Conservation (phyloP, 2,797 vertebrate genomes). For the Tapirus indicus region DNA sequence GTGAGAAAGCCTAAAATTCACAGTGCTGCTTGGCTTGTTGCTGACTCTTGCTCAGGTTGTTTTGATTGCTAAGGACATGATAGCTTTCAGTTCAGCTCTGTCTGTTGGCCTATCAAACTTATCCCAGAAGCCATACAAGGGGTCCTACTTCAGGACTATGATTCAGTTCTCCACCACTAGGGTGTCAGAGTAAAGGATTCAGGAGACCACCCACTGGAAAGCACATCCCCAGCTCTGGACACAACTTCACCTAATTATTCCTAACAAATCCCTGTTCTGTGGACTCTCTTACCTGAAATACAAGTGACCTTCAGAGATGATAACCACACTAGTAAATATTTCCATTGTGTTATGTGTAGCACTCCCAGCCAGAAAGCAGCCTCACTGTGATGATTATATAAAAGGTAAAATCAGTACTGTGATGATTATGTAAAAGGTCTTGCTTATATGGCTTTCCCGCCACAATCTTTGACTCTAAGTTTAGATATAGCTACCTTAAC, state of each 20-base stretch:
- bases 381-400: neutral
- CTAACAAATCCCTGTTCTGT: neutral
- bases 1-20: neutral
- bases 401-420: neutral
- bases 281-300: neutral
- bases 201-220: neutral
- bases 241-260: neutral
- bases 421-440: neutral
- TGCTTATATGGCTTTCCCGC: neutral
- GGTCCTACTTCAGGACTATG: neutral
- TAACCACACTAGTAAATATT: neutral
- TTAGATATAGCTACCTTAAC: neutral
- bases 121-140: neutral
- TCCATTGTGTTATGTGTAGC: neutral
- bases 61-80: neutral
- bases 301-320: neutral
- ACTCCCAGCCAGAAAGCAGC: neutral
- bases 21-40: neutral
- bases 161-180: neutral
- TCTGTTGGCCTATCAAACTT: neutral
- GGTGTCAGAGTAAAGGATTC: neutral
- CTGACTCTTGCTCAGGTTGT: neutral
- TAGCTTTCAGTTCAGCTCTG: neutral
- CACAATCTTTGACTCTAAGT: neutral
- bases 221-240: neutral